Evolutionary conservation across 1,140 invertebrate species (phyloP).

Genomic region (Globodera ellingtonae): DNA sequence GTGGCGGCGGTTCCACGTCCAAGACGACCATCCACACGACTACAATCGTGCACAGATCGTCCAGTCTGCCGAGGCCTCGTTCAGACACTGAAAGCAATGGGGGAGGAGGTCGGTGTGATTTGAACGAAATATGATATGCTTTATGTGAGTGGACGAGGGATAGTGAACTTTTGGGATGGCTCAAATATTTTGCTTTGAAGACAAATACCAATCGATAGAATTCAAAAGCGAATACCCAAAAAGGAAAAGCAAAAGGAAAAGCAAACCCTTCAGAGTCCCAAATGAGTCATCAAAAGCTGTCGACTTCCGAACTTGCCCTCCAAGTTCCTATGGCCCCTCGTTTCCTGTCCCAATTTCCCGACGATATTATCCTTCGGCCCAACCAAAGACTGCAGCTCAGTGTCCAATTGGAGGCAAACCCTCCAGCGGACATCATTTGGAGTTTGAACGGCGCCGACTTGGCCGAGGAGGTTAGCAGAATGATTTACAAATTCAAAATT

Average conservation of each 20-base stretch:
- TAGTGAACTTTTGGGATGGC: too few species aligned
- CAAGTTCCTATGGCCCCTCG: slow-evolving; percentile 45
- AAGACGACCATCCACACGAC: slow-evolving; percentile 44
- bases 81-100: slow-evolving; percentile 17
- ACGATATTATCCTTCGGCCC: slow-evolving; percentile 45
- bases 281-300: neutral
- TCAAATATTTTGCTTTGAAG: too few species aligned
- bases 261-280: neutral
- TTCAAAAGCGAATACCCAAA: neutral
- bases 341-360: slow-evolving; percentile 53
- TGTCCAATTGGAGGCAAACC: slow-evolving; percentile 25
- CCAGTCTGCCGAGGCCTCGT: slow-evolving; percentile 40
- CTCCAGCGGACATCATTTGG: slow-evolving; percentile 55
- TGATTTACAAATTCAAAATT: neutral
- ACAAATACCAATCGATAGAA: too few species aligned
- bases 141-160: neutral
- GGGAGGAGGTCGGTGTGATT: neutral
- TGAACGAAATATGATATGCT: slow-evolving; percentile 12
- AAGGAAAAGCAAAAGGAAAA: too few species aligned
- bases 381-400: slow-evolving; percentile 36
- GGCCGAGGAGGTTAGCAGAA: neutral
- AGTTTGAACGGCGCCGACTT: slow-evolving; percentile 55
- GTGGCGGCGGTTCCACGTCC: slow-evolving; percentile 30
- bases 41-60: slow-evolving; percentile 33
- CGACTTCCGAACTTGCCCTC: slow-evolving; percentile 1